Evolutionary conservation across 2,113 vertebrate species (phyloP).

Genomic region (Psittacus erithacus): DNA sequence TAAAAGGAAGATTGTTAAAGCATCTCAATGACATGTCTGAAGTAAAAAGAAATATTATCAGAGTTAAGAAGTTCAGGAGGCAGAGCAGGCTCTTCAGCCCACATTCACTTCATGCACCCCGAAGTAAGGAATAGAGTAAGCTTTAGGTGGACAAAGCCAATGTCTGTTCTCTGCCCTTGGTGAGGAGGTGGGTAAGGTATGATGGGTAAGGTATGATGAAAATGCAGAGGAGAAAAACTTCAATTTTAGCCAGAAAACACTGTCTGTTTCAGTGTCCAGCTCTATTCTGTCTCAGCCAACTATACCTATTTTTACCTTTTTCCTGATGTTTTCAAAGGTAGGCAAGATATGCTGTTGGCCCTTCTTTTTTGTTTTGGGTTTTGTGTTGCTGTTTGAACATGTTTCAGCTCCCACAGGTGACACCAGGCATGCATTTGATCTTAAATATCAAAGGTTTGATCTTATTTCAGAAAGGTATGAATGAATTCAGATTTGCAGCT

Average conservation of each 20-base stretch:
- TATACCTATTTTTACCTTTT: neutral
- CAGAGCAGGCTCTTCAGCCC: neutral
- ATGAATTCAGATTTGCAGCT: neutral
- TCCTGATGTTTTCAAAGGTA: neutral
- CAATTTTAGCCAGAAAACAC: neutral
- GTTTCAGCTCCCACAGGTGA: conserved; percentile 8
- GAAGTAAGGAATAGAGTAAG: neutral
- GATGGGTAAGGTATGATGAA: neutral
- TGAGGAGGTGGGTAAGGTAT: neutral
- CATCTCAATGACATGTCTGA: neutral
- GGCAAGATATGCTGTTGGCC: neutral
- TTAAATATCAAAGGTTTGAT: neutral
- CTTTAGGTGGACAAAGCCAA: neutral
- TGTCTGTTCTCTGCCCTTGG: neutral
- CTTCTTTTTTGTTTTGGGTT: neutral
- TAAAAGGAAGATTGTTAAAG: neutral
- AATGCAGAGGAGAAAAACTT: neutral
- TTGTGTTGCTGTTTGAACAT: neutral
- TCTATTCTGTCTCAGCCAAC: neutral
- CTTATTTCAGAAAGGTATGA: neutral
- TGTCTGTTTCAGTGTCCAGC: neutral
- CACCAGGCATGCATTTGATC: neutral
- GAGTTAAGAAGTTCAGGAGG: neutral
- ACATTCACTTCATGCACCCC: neutral
- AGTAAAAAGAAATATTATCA: neutral